Percentiles rank a stretch among this genome's conserved stretches.
phyloP scores from a whole-genome alignment of 2,113 vertebrate genomes.

The Muntiacus reevesi region DNA sequence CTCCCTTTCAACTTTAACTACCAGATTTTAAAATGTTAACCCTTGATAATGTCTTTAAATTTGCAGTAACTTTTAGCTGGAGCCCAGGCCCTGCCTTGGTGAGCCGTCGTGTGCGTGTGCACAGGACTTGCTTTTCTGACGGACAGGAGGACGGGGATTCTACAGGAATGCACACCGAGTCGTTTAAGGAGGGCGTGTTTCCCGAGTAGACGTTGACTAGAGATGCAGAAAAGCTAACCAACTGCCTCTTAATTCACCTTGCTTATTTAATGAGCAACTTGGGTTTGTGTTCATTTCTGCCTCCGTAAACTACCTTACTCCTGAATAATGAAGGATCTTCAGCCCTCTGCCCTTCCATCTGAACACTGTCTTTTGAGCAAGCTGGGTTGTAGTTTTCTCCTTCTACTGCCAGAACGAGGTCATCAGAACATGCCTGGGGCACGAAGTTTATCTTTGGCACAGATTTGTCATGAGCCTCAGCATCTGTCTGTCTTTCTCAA shows the following conservation, averaged over 20 bases:
- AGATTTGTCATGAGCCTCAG: conserved; percentile 69
- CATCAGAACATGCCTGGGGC: conserved; percentile 49
- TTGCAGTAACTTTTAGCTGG: neutral
- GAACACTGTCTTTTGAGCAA: conserved; percentile 41
- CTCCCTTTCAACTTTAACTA: conserved; percentile 20
- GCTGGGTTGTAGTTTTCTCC: conserved; percentile 23
- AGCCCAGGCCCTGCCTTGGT: neutral
- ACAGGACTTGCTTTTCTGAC: neutral
- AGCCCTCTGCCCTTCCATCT: neutral
- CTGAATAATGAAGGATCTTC: conserved; percentile 47
- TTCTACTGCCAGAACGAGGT: conserved; percentile 17
- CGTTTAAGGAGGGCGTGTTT: neutral
- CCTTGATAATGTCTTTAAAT: neutral
- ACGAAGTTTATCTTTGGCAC: conserved; percentile 60
- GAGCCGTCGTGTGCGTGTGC: neutral
- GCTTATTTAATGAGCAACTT: conserved; percentile 24
- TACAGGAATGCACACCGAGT: neutral
- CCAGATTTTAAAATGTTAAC: conserved; percentile 31
- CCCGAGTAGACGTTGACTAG: neutral
- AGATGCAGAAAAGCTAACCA: neutral
- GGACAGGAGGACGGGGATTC: neutral
- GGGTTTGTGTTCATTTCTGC: neutral
- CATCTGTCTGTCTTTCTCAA: conserved; percentile 67
- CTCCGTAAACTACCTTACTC: conserved; percentile 25
- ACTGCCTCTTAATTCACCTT: neutral